Evolutionary conservation across 2,888 invertebrate genomes (phyloP).

Genomic region (Tetrapedia diversipes): DNA sequence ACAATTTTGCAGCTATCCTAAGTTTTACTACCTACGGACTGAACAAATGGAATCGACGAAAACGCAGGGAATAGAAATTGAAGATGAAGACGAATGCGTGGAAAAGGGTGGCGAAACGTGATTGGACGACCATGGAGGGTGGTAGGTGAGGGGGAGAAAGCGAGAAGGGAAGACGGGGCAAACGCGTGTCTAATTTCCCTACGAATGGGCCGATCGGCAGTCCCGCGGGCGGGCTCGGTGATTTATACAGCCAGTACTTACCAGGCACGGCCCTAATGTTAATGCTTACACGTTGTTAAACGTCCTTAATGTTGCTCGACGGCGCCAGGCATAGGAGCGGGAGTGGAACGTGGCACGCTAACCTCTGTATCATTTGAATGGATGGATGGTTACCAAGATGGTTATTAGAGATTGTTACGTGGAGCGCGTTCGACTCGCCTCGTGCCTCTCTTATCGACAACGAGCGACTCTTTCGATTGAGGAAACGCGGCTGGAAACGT

Average conservation of each 20-base stretch:
- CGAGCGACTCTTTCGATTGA: not conserved
- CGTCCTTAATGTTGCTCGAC: conserved; percentile 72
- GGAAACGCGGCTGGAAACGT: not conserved
- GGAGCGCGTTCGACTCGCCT: conserved; percentile 21
- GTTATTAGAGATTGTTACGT: conserved; percentile 54
- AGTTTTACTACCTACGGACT: no score
- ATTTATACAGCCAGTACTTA: conserved; percentile 76
- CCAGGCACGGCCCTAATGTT: conserved; percentile 66
- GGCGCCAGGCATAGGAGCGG: conserved; percentile 42
- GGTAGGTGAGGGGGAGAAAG: conserved; percentile 44
- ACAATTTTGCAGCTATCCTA: no score
- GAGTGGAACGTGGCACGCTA: conserved; percentile 39
- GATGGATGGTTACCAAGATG: conserved; percentile 48
- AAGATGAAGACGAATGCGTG: conserved; percentile 26
- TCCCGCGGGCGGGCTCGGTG: conserved; percentile 74
- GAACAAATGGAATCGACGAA: conserved; percentile 48
- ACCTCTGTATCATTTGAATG: conserved; percentile 58
- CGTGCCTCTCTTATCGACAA: not conserved
- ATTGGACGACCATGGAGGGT: conserved; percentile 18
- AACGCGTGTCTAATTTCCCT: conserved; percentile 79
- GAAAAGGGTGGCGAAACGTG: not conserved
- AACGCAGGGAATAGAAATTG: conserved; percentile 33
- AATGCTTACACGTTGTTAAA: conserved; percentile 75
- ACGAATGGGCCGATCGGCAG: conserved; percentile 75
- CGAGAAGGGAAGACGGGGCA: conserved; percentile 46